phyloP scores from a whole-genome alignment of 2,888 invertebrate species.

The Eupeodes luniger region DNA sequence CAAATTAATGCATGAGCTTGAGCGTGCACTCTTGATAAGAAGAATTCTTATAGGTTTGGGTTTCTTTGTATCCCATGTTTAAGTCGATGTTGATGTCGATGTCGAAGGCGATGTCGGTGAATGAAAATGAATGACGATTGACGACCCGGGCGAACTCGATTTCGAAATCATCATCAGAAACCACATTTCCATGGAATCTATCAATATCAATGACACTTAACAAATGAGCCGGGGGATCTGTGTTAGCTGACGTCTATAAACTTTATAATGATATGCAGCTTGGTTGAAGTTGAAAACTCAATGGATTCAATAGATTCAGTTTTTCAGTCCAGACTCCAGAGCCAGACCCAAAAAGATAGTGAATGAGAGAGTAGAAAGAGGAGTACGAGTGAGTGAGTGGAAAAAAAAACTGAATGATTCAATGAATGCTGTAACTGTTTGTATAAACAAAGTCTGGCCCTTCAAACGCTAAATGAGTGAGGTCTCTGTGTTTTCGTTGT shows the following conservation, averaged over 20 bases:
- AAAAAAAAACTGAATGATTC: constrained; percentile 48
- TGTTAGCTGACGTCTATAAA: constrained; percentile 53
- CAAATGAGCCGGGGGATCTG: constrained; percentile 48
- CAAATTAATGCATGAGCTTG: constrained; percentile 67
- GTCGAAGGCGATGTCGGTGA: constrained; percentile 5
- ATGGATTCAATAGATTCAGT: background rate
- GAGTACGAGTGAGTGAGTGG: constrained; percentile 15
- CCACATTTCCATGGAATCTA: constrained; percentile 61
- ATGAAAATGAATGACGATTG: constrained; percentile 33
- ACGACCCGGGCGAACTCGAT: constrained; percentile 31
- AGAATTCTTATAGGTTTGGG: constrained; percentile 45
- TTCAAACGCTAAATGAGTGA: constrained; percentile 64
- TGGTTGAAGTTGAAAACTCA: constrained; percentile 37
- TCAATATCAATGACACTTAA: constrained; percentile 67
- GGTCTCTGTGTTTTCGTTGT: constrained; percentile 31
- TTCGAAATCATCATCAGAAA: constrained; percentile 2
- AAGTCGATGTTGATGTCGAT: constrained; percentile 1
- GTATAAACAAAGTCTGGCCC: constrained; percentile 62
- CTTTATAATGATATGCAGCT: constrained; percentile 72
- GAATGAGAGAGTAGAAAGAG: background rate
- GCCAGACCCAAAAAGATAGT: background rate
- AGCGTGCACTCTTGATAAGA: constrained; percentile 57
- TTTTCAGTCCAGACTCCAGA: background rate
- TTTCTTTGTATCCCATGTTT: constrained; percentile 50
- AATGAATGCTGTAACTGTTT: constrained; percentile 55